Evolutionary conservation across 2,797 vertebrate species (phyloP).

Genomic region (Chromis chromis): DNA sequence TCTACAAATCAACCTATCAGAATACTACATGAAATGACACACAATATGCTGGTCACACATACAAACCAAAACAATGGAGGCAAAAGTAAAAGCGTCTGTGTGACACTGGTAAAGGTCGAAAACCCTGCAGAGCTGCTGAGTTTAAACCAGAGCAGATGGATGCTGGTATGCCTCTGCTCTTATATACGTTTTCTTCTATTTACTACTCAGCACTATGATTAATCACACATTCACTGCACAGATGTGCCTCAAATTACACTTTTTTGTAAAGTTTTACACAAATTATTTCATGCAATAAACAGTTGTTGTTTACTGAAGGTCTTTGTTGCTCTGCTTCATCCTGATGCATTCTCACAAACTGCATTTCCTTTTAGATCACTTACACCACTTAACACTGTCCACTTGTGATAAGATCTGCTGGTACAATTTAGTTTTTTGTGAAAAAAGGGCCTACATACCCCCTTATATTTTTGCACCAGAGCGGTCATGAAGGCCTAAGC

Average conservation of each 20-base stretch:
- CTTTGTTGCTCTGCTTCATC: constrained; percentile 7
- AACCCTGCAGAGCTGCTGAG: neutral
- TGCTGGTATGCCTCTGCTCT: no score
- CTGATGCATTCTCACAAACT: neutral
- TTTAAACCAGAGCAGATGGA: neutral
- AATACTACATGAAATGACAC: neutral
- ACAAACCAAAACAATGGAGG: neutral
- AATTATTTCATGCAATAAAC: neutral
- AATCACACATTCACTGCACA: neutral
- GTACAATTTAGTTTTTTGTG: neutral
- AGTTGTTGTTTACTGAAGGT: neutral
- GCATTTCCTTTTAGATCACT: neutral
- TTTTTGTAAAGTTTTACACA: neutral
- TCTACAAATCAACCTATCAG: neutral
- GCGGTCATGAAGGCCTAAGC: constrained; percentile 15
- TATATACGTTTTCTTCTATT: neutral
- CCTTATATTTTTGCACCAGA: constrained; percentile 18
- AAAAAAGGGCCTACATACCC: neutral
- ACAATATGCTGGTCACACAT: neutral
- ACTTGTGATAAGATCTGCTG: constrained; percentile 10
- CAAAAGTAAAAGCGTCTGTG: neutral
- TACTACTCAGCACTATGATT: constrained; percentile 1
- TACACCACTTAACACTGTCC: neutral
- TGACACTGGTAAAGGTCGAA: neutral
- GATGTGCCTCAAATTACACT: neutral